phyloP scores from a whole-genome alignment of 2,888 invertebrate species.

The Odontomyia ornata region DNA sequence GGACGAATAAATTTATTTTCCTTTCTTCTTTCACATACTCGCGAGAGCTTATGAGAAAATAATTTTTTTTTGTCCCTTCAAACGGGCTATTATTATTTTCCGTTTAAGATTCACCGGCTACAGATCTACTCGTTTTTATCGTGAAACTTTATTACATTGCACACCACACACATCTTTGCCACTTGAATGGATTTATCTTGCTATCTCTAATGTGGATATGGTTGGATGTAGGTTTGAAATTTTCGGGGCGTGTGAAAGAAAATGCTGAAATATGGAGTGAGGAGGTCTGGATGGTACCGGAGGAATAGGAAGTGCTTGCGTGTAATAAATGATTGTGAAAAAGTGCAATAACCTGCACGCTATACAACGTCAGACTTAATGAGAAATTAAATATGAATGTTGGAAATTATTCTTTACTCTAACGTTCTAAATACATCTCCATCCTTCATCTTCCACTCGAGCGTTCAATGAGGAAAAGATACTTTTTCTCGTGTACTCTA shows the following conservation, averaged over 20 bases:
- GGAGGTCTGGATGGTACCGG: background rate
- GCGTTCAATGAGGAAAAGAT: too few species aligned
- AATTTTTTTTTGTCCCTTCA: background rate
- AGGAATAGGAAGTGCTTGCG: background rate
- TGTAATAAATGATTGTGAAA: background rate
- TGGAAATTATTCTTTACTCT: too few species aligned
- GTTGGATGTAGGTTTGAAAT: background rate
- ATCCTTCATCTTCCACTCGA: too few species aligned
- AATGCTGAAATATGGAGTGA: too few species aligned
- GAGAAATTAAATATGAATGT: too few species aligned
- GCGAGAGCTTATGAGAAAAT: background rate
- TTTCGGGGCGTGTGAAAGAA: background rate
- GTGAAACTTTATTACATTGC: too few species aligned
- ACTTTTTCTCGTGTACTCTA: background rate
- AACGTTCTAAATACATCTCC: too few species aligned
- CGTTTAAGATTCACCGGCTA: background rate
- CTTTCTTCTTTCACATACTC: too few species aligned
- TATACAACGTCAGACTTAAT: too few species aligned
- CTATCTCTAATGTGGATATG: background rate
- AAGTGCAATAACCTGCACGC: conserved; percentile 5
- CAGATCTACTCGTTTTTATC: background rate
- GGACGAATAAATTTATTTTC: too few species aligned
- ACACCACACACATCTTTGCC: too few species aligned
- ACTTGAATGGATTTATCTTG: too few species aligned
- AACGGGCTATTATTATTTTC: background rate